Base-by-base conservation (phyloP, 2,888 invertebrate species). In the Mycalesis mineus region DNA sequence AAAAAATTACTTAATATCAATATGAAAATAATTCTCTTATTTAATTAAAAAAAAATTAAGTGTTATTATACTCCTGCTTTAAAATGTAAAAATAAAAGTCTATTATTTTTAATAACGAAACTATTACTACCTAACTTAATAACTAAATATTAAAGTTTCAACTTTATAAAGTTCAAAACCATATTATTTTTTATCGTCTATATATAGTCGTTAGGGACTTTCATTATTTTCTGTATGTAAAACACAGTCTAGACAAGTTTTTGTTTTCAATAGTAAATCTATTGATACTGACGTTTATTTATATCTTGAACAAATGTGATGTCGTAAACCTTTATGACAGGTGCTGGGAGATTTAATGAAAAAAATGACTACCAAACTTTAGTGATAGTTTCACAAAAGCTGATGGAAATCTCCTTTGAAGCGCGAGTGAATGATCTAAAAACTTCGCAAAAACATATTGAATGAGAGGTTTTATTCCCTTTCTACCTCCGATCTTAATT, bases 381-480 rank as follows among this genome's bases (percentile, higher is more conserved):
- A 65, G 59, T 65, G 61, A 63, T 62, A 63, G 61, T 57, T 63
- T 53, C 44, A 31, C 48, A 37, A 56, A 56, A 61, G 40, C 57
- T 50, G 42, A 50, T 56, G 50, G 58, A 62, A 56, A 55, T 15
- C 22, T 51, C 45, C 76, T 78, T 77, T 76, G 77, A 71, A 69
- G 80, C 78, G 82, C 76, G 78, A 84, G 84, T 88, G 87, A 88
- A 78, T 84, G 86, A 87, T 88, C 84, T 80, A 75, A 81, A 85
- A 88, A 88, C 77, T 87, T 88, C 71, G 71, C 71, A 79, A 76
- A 22, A 78, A 83, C 79, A 82, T 79, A 83, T 79, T 73, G 75
- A 74, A 68, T 70, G 69, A 65, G 22, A 33, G 48, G 58, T 44
- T 48, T 37, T 3, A 44, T 45, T 31, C 48, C 58, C 69, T 51